Conservation (phyloP, 2,797 vertebrate species). For the Odontamblyopus lacepedii region DNA sequence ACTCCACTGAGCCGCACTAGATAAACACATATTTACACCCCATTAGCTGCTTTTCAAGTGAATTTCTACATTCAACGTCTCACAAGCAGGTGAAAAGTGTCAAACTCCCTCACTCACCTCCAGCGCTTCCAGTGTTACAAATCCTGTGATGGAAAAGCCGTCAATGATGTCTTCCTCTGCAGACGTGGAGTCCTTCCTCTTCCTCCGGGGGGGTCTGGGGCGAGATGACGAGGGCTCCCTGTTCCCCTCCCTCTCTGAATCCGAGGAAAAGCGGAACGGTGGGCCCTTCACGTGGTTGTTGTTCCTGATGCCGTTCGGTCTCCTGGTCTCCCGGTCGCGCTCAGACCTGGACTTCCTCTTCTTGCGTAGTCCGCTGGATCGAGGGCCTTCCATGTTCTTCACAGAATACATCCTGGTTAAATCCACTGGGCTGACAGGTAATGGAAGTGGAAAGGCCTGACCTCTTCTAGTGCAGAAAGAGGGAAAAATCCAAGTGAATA, state of each 20-base stretch:
- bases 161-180: constrained; percentile 97
- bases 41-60: constrained; percentile 21
- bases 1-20: constrained; percentile 14
- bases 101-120: constrained; percentile 81
- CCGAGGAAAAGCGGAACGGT: constrained; percentile 80
- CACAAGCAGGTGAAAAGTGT: constrained; percentile 1
- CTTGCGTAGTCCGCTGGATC: constrained; percentile 86
- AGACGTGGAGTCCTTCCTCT: constrained; percentile 89
- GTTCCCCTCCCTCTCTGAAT: constrained; percentile 89
- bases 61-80: constrained; percentile 3
- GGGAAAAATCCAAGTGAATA: constrained; percentile 78
- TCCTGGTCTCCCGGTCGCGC: constrained; percentile 81
- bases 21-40: constrained; percentile 41
- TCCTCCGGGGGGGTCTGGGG: constrained; percentile 88
- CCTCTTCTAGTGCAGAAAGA: constrained; percentile 70
- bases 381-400: constrained; percentile 90
- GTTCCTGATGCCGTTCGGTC: constrained; percentile 77
- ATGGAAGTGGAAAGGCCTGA: constrained; percentile 46
- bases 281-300: constrained; percentile 73
- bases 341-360: constrained; percentile 92
- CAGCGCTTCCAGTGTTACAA: constrained; percentile 90
- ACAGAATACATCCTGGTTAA: constrained; percentile 64
- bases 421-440: constrained; percentile 34
- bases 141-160: constrained; percentile 92
- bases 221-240: constrained; percentile 85